Evolutionary conservation across 53 echinoderm and acorn worm genomes (phyloP).

Genomic region (Apostichopus leukothele): DNA sequence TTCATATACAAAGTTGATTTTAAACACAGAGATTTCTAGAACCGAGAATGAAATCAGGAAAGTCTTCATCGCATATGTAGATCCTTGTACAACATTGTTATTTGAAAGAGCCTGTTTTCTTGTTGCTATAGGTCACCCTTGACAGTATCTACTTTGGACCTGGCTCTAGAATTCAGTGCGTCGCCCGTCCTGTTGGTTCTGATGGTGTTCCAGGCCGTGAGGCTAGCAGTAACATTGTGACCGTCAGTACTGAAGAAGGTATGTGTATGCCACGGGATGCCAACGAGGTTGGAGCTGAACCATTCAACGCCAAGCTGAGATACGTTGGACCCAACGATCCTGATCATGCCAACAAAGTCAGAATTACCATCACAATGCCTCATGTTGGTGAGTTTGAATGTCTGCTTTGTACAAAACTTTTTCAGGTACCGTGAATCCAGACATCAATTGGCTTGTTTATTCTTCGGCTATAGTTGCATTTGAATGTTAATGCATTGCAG

Average conservation of each 20-base stretch:
- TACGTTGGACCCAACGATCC: slow-evolving; percentile 91
- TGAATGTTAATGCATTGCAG: too few species aligned
- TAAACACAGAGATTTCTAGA: too few species aligned
- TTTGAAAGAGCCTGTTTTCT: neutral
- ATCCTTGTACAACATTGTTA: too few species aligned
- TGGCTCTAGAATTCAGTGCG: slow-evolving; percentile 89
- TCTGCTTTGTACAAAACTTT: too few species aligned
- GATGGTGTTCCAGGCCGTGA: slow-evolving; percentile 85
- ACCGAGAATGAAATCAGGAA: too few species aligned
- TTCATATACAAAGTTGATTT: too few species aligned
- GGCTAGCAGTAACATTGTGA: slow-evolving; percentile 64
- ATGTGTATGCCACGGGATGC: slow-evolving; percentile 85
- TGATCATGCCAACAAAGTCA: slow-evolving; percentile 91
- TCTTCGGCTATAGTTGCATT: too few species aligned
- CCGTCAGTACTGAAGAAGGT: slow-evolving; percentile 78
- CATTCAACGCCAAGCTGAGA: slow-evolving; percentile 88
- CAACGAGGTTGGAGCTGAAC: slow-evolving; percentile 96
- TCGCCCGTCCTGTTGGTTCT: slow-evolving; percentile 82
- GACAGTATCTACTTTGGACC: slow-evolving; percentile 99
- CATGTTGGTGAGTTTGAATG: slow-evolving; percentile 82
- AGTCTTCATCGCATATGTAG: too few species aligned
- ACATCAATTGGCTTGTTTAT: too few species aligned
- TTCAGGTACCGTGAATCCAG: too few species aligned
- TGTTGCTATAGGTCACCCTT: slow-evolving; percentile 71
- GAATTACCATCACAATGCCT: slow-evolving; percentile 94